phyloP scores from a whole-genome alignment of 92 coral and sea anemone species.

The Porites cylindrica region DNA sequence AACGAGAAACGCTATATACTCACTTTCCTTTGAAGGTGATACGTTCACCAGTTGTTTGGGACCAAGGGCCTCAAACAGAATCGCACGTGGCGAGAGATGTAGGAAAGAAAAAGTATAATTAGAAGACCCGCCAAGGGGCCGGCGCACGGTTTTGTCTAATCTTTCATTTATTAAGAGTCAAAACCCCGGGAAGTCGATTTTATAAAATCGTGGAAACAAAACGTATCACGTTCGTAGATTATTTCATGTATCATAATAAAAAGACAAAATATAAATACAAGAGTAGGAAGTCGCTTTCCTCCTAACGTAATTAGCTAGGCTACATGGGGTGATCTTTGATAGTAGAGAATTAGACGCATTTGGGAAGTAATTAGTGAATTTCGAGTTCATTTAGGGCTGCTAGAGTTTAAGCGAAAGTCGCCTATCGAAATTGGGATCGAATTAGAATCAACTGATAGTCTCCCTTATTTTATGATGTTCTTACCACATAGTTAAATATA shows the following conservation, averaged over 20 bases:
- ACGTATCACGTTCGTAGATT: conserved; percentile 55
- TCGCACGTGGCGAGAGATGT: conserved; percentile 38
- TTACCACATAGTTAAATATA: conserved; percentile 46
- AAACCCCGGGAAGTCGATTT: conserved; percentile 56
- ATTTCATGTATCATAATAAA: conserved; percentile 58
- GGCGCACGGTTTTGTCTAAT: conserved; percentile 37
- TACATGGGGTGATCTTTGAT: conserved; percentile 37
- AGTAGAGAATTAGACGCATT: conserved; percentile 23
- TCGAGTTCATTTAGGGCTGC: conserved; percentile 7
- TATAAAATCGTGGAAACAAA: conserved; percentile 45
- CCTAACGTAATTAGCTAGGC: conserved; percentile 46
- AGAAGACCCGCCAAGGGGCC: conserved; percentile 19
- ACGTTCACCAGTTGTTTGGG: conserved; percentile 1
- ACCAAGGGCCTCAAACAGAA: conserved; percentile 8
- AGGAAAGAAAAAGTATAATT: conserved; percentile 35
- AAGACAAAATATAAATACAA: conserved; percentile 44
- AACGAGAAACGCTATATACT: neutral
- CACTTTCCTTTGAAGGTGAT: neutral
- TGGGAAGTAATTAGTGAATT: neutral
- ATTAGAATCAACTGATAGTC: conserved; percentile 27
- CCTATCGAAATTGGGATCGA: neutral
- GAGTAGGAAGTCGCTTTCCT: conserved; percentile 32
- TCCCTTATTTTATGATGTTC: conserved; percentile 35
- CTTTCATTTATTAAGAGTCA: conserved; percentile 29
- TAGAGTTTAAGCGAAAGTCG: neutral